Evolutionary conservation across 2,797 vertebrate species (phyloP).

Genomic region (Microchirus variegatus): DNA sequence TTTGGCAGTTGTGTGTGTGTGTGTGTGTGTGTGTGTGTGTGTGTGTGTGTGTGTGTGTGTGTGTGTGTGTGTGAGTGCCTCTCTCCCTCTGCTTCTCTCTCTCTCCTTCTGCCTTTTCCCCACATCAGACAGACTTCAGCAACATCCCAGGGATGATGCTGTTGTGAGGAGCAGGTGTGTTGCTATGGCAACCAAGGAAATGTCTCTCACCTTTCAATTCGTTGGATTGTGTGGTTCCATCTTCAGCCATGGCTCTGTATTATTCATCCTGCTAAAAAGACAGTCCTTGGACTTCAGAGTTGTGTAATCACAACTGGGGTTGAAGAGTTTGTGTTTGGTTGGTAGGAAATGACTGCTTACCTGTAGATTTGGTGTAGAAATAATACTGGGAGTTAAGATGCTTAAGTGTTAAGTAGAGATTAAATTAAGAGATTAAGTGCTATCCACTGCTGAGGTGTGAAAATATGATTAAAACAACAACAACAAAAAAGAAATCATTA

Average conservation of each 20-base stretch:
- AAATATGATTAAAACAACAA: not conserved
- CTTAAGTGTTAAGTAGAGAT: not conserved
- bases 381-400: not conserved
- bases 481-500: not conserved
- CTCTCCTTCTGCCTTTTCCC: constrained; percentile 17
- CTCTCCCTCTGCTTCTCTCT: constrained; percentile 7
- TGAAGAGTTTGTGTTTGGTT: not conserved
- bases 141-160: constrained; percentile 51
- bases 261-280: not conserved
- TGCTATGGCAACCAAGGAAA: constrained; percentile 76
- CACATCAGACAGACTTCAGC: constrained; percentile 46
- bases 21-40: no score
- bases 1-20: constrained; percentile 9
- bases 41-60: no score
- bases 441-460: not conserved
- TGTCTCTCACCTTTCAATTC: constrained; percentile 49
- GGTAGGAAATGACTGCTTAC: no score
- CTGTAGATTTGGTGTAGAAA: not conserved
- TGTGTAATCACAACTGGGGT: not conserved
- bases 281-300: not conserved
- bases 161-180: constrained; percentile 73
- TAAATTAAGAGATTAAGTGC: not conserved
- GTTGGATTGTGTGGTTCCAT: constrained; percentile 37
- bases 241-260: constrained; percentile 24
- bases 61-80: no score